A percentile compares a stretch with the other conserved stretches of the same genome.
phyloP scores from a whole-genome alignment of 2,797 vertebrate genomes.

The Paratrypauchen microcephalus region DNA sequence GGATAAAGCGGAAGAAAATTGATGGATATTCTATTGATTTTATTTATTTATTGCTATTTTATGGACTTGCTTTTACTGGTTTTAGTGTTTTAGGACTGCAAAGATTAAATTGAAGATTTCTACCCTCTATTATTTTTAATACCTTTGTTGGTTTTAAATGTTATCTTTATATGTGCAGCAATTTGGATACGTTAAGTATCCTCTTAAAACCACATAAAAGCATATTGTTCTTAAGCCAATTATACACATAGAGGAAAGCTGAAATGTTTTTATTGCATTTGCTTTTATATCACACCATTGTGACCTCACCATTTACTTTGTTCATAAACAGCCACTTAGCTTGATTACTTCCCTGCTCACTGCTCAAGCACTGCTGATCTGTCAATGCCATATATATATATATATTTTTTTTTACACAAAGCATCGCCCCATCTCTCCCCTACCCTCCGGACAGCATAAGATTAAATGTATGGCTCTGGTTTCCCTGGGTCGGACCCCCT shows the following conservation, averaged over 20 bases:
- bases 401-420: slow-evolving; percentile 15
- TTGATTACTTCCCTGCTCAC: slow-evolving; percentile 59
- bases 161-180: no score
- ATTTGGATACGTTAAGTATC: background rate
- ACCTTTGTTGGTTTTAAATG: no score
- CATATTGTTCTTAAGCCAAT: slow-evolving; percentile 23
- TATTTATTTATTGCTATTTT: no score
- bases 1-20: no score
- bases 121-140: no score
- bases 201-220: slow-evolving; percentile 29
- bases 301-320: slow-evolving; percentile 54
- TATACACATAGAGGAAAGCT: slow-evolving; percentile 22
- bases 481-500: slow-evolving; percentile 57
- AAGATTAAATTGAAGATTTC: no score
- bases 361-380: slow-evolving; percentile 25
- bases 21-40: no score
- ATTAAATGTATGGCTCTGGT: slow-evolving; percentile 62
- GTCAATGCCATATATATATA: slow-evolving; percentile 26
- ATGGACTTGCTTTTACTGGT: no score
- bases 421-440: slow-evolving; percentile 11
- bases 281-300: slow-evolving; percentile 52
- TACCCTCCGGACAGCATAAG: slow-evolving; percentile 47
- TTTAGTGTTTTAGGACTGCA: no score
- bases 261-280: slow-evolving; percentile 47
- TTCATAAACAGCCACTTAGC: slow-evolving; percentile 71